Base-by-base conservation (phyloP, 2,888 invertebrate genomes). In the Lymantria dispar region DNA sequence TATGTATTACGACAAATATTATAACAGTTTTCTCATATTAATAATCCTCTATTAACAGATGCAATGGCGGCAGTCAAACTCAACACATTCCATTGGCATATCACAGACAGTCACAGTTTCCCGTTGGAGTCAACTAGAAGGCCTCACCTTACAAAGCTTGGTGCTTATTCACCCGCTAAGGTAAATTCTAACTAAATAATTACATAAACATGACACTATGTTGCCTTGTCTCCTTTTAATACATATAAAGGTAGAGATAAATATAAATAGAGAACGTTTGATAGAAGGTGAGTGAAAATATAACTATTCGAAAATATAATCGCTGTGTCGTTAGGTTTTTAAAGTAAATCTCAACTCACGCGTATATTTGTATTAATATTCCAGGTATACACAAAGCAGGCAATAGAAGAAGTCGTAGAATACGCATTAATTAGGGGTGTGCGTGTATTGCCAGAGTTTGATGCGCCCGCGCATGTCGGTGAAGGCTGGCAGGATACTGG, bases 1-100 rank as follows among this genome's bases (percentile, higher is more conserved):
- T 22, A 22, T 22, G 22, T 22, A 22, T 22, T 22, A 22, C 22
- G 22, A 5, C 22, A 22, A 22, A 22, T 22, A 11, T 3, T 36
- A 1, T 3, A 36, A 36, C n/a, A 11, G 7, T 36, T 11, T 36
- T 3, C n/a, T 11, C 22, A 22, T 22, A 22, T 22, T 22, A 3
- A 22, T 22, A 22, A 22, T 22, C 22, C 22, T n/a, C n/a, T 22
- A 15, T 40, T 22, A 14, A 14, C 65, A 94, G 97, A 98, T 71
- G 98, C 94, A 0, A 98, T 98, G 98, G 95, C 96, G 0, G 94
- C 95, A 76, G 96, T 96, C 30, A 99, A 98, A 80, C 76, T 98
- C 68, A 99, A 98, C 78, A 96, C 96, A 0, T 96, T 99, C 88
- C 98, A 99, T 75, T 98, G 98, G 98, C 97, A 97, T 72, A 96